A percentile compares a stretch with the other conserved stretches of the same genome.
Conservation (phyloP, 1,140 invertebrate species). For the Hypsibius dujardini region DNA sequence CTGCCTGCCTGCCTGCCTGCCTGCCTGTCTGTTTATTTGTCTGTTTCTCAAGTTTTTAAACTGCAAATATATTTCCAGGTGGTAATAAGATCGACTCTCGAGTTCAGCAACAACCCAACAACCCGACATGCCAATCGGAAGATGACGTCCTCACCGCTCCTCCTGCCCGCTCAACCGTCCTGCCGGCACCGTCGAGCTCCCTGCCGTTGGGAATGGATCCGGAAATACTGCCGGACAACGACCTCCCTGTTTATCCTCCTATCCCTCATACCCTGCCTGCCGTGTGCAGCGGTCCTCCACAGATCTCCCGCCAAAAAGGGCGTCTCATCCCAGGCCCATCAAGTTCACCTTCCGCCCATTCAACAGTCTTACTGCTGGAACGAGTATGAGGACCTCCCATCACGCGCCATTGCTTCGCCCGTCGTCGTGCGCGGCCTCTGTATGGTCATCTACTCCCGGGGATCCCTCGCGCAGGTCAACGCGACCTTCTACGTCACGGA, state of each 20-base stretch:
- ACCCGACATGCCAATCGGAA: not conserved
- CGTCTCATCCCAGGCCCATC: not conserved
- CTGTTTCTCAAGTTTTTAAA: not conserved
- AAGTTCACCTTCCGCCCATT: not conserved
- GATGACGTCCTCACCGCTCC: too few relatives aligned
- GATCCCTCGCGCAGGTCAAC: not conserved
- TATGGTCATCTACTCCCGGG: constrained; percentile 2
- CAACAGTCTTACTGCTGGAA: not conserved
- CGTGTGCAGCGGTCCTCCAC: too few relatives aligned
- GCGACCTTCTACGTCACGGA: not conserved
- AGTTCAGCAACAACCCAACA: not conserved
- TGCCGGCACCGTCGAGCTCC: not conserved
- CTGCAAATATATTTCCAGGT: not conserved
- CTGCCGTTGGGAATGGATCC: constrained; percentile 5
- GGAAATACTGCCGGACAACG: not conserved
- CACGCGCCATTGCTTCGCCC: not conserved
- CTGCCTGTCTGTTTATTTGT: not conserved
- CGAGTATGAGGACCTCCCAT: not conserved
- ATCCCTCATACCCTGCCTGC: not conserved
- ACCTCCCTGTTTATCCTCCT: not conserved
- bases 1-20: not conserved
- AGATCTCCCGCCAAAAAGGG: too few relatives aligned
- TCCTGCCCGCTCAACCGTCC: too few relatives aligned
- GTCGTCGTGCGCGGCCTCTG: not conserved
- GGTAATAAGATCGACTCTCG: not conserved